These are phyloP conservation scores for Apomyelois bistriatella DNA, from an alignment of 2,888 invertebrate genomes.

Conservation along the genomic window DNA sequence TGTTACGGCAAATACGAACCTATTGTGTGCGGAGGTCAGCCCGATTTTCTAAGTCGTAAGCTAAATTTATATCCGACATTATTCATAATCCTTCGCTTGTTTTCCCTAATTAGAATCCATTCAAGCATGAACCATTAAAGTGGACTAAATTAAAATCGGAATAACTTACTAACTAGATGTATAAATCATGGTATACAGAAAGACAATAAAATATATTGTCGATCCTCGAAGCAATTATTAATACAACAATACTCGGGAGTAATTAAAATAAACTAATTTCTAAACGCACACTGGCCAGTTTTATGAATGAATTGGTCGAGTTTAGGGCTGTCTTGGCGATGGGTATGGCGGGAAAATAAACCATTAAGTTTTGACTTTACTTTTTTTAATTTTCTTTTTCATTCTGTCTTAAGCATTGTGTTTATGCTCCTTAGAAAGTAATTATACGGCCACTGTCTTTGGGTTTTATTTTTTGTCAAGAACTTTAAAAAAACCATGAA, in stretches of 20 bases:
- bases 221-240: conserved; percentile 61
- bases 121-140: conserved; percentile 76
- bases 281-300: conserved; percentile 57
- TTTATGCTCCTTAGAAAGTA: neutral
- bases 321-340: neutral
- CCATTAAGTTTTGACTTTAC: conserved; percentile 41
- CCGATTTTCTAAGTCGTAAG: conserved; percentile 64
- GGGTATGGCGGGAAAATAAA: conserved; percentile 7
- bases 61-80: conserved; percentile 74
- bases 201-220: conserved; percentile 79
- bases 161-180: conserved; percentile 79
- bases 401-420: neutral
- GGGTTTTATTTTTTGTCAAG: neutral
- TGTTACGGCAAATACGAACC: conserved; percentile 58
- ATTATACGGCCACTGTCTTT: neutral
- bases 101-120: conserved; percentile 79
- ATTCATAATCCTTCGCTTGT: conserved; percentile 69
- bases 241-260: conserved; percentile 73
- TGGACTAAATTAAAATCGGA: conserved; percentile 78
- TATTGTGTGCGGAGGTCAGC: conserved; percentile 59
- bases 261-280: conserved; percentile 80
- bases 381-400: neutral
- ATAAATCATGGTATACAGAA: conserved; percentile 70
- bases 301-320: conserved; percentile 66
- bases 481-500: too few species aligned